Base-by-base conservation (phyloP, 2,113 vertebrate species). In the Otus sunia region DNA sequence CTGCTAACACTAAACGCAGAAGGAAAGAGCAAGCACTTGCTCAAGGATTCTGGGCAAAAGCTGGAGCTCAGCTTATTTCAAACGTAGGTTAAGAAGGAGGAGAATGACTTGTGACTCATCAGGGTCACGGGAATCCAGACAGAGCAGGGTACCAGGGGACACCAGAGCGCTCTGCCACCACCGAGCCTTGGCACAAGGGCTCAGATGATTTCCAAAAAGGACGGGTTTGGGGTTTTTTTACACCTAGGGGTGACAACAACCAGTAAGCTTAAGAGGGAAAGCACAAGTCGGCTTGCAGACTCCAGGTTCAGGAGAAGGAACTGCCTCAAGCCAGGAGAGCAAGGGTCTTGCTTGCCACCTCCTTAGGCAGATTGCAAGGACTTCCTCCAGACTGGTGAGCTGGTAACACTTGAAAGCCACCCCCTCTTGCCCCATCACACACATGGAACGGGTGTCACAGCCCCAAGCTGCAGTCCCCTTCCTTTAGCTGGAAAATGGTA, bases 31-130 rank as follows among this genome's bases (percentile, higher is more conserved):
- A 0, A 84, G 26, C 5, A 2, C 52, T 74, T 32, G 30, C 4
- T 5, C 21, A 29, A 25, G 45, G 62, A 34, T 79, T 23, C 16
- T 12, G 22, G 22, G n/a, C 12, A 87, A 59, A 90, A 87, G 20
- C n/a, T 56, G 60, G 43, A 63, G 47, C 30, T 93, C 4, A 13
- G 27, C 18, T 55, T 17, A 4, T 45, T 76, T 79, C n/a, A 36
- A 53, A 10, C 0, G 0, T 16, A 22, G 27, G 3, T 21, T 66
- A 58, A 60, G 15, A 55, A 45, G 36, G 25, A 77, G 20, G 29
- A 49, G 45, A 81, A 53, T 0, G 1, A 63, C 2, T 37, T 6
- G 2, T 2, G 2, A 6, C 5, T 66, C 5, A 0, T 8, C 2
- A 1, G 36, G 29, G 15, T 32, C 32, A 34, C 10, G 23, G 56